Evolutionary conservation across 2,113 vertebrate species (phyloP), one percentile per base, ranked within the genome.

Genomic region (Ariopsis seemanni): DNA sequence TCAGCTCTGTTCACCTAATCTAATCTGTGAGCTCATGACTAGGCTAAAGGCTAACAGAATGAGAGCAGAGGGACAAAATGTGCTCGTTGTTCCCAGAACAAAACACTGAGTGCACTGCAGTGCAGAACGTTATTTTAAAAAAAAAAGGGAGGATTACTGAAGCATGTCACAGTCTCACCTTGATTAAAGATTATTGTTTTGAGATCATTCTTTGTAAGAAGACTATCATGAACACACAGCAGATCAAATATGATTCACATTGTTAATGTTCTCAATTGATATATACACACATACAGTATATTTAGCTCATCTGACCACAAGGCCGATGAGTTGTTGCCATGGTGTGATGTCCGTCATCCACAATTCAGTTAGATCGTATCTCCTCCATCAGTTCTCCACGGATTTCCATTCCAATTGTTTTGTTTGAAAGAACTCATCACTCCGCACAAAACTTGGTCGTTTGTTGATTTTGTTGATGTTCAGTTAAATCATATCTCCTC

Each of bases 11-110:
- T 34, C 48, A 42, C 53, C 50, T 82, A 58, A 79, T 80, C 27
- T 86, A 86, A 87, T 87, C 34, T 72, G 78, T 82, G 78, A 72
- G 85, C 52, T 87, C 80, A 74, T 74, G 55, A 62, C 34, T 62
- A 60, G 30, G 42, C 42, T 83, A 74, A 82, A 60, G 57, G 79
- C 79, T 62, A 42, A 58, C 52, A 55, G 75, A 67, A 65, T 65
- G 79, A 80, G 50, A 86, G 77, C 62, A 67, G 52, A 34, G 50
- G 78, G 85, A 58, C 79, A 15, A 58, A 48, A 82, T 82, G 79
- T 72, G 78, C 86, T 74, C 25, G 8, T 30, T 87, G 65, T 87
- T 74, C 27, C 65, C 15, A 30, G 69, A 87, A 53, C 9, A 87
- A 9, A 74, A 60, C 53, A 83, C 18, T 60, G 20, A 86, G 20